phyloP scores from a whole-genome alignment of 2,888 invertebrate species.

The Buathra laborator region DNA sequence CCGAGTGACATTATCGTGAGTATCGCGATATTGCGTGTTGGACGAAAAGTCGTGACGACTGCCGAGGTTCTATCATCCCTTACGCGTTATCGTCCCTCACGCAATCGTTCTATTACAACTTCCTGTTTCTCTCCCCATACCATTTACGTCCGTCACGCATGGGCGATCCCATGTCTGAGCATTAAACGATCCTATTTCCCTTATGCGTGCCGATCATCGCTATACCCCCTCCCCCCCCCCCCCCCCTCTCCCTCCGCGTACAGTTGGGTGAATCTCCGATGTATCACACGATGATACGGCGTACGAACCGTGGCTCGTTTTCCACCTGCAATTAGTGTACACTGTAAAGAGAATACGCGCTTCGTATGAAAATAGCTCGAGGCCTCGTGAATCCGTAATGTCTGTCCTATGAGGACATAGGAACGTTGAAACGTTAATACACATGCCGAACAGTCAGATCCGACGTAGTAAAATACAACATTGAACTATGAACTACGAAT shows the following conservation, averaged over 20 bases:
- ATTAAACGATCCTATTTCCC: conserved; percentile 43
- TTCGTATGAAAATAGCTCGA: conserved; percentile 32
- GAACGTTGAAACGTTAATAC: neutral
- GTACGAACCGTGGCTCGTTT: conserved; percentile 14
- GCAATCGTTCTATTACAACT: conserved; percentile 40
- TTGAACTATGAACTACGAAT: too few species aligned
- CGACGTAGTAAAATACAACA: neutral
- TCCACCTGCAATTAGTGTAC: conserved; percentile 29
- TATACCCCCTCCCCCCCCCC: neutral
- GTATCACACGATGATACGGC: conserved; percentile 22
- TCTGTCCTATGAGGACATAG: conserved; percentile 1
- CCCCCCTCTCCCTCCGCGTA: neutral
- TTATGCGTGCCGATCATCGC: conserved; percentile 15
- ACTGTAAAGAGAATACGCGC: neutral
- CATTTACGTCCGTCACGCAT: neutral
- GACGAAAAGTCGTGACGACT: conserved; percentile 24
- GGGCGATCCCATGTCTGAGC: neutral
- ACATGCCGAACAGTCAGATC: neutral
- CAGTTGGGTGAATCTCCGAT: conserved; percentile 8
- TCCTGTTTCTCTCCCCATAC: neutral
- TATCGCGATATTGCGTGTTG: conserved; percentile 26
- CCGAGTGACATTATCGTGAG: conserved; percentile 22
- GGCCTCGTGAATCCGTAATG: conserved; percentile 28
- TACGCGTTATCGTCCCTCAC: conserved; percentile 23
- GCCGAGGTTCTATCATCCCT: conserved; percentile 20